A percentile compares a stretch with the other conserved stretches of the same genome.
phyloP scores from a whole-genome alignment of 2,113 vertebrate genomes.

The Calonectris borealis region DNA sequence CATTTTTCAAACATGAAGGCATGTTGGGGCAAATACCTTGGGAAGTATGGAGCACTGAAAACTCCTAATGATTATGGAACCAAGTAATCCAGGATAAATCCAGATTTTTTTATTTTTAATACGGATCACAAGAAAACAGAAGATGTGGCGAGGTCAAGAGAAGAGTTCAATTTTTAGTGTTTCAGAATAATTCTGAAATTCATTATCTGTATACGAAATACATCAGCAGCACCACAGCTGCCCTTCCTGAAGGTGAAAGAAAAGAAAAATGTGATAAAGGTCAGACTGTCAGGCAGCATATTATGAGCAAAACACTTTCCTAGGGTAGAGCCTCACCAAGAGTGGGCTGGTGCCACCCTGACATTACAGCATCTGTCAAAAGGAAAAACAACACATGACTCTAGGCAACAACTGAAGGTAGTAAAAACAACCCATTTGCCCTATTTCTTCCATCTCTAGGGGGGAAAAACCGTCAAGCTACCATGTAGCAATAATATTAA shows the following conservation, averaged over 20 bases:
- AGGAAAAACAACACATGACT: constrained; percentile 34
- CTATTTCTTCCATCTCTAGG: background rate
- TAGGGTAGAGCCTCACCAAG: background rate
- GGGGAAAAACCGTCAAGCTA: background rate
- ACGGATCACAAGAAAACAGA: background rate
- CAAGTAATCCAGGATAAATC: background rate
- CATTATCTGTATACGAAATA: background rate
- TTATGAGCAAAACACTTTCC: constrained; percentile 21
- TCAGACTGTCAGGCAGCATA: background rate
- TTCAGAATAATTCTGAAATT: background rate
- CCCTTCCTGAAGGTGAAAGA: background rate
- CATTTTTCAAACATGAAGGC: background rate
- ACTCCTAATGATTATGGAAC: background rate
- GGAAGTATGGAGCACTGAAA: background rate
- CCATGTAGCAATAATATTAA: constrained; percentile 30
- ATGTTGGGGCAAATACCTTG: background rate
- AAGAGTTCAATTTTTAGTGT: background rate
- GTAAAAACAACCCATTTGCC: constrained; percentile 15
- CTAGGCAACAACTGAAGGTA: constrained; percentile 14
- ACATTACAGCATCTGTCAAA: constrained; percentile 28
- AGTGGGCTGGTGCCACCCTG: constrained; percentile 17
- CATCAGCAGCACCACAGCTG: background rate
- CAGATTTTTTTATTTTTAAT: background rate
- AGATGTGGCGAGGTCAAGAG: background rate
- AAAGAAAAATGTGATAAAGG: constrained; percentile 36